phyloP scores from a whole-genome alignment of 37 sponge, comb jelly and placozoan genomes.

The Tethya wilhelma region DNA sequence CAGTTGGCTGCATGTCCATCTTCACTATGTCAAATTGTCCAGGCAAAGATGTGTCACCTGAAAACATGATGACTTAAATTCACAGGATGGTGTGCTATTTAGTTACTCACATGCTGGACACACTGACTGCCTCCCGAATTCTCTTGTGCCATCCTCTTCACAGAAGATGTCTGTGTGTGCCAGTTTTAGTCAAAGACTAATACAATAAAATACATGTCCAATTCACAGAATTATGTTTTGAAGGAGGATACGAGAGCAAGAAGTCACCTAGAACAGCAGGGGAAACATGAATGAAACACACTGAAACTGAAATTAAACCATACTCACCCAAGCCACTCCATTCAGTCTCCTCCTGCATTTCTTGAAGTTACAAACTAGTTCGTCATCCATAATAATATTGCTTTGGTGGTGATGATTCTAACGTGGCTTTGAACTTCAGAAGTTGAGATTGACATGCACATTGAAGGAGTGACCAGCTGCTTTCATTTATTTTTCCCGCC shows the following conservation, averaged over 20 bases:
- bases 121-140: conserved; percentile 63
- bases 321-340: conserved; percentile 81
- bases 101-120: conserved; percentile 86
- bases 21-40: conserved; percentile 81
- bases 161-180: conserved; percentile 83
- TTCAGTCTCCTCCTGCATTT: conserved; percentile 86
- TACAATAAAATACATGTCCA: not conserved
- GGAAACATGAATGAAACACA: not conserved
- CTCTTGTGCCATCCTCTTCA: conserved; percentile 89
- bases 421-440: too few relatives aligned
- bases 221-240: not conserved
- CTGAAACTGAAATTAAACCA: too few relatives aligned
- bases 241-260: conserved; percentile 85
- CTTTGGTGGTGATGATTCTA: too few relatives aligned
- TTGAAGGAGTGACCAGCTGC: too few relatives aligned
- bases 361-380: conserved; percentile 85
- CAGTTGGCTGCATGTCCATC: conserved; percentile 80
- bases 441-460: too few relatives aligned
- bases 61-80: not conserved
- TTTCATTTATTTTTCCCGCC: too few relatives aligned
- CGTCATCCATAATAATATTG: conserved; percentile 82
- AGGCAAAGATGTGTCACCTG: conserved; percentile 75
- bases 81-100: not conserved
- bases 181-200: not conserved
- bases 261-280: conserved; percentile 59